Evolutionary conservation across 2,113 vertebrate genomes (phyloP), one percentile per base, ranked within the genome.

Genomic region (Odocoileus hemionus): DNA sequence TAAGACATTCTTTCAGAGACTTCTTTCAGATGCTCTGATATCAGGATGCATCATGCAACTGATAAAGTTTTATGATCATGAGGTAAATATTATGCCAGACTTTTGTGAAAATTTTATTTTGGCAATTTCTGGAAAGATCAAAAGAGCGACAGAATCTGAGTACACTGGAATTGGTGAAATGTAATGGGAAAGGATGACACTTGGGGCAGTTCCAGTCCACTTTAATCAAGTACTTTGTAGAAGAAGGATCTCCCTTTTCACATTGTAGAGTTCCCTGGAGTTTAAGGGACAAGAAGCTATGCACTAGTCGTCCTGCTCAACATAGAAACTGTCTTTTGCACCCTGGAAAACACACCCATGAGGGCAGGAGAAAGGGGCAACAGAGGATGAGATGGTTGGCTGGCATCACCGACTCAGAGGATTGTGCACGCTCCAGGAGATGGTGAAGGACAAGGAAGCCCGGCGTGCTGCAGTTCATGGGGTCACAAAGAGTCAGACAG

Each of bases 81-180:
- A 86, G n/a, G 28, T 76, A 83, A 67, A 67, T n/a, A 30, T 7
- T 33, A 54, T 25, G 4, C 9, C 9, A 43, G 23, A 26, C 9
- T 80, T 88, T 79, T 21, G 11, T 60, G 36, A 55, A 87, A 83
- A 85, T 25, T 33, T 92, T 84, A 33, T 89, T 84, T 60, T 47
- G 30, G 39, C 25, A 47, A 26, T 76, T 76, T 89, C 60, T 91
- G 15, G 8, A 70, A 92, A 87, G 30, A 79, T 90, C 25, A 74
- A 87, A 64, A 83, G 70, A 80, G 33, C 5, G n/a, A 19, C 52
- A 92, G 43, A 80, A 76, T 13, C 17, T 47, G 39, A 86, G 61
- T 7, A 16, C 45, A 33, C 4, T 84, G 43, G 28, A 91, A 60
- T 1, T 70, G 80, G 58, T 50, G 43, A 78, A 47, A 64, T 4